Evolutionary conservation across 1,140 invertebrate species (phyloP).

Genomic region (Drosophila ficusphila): DNA sequence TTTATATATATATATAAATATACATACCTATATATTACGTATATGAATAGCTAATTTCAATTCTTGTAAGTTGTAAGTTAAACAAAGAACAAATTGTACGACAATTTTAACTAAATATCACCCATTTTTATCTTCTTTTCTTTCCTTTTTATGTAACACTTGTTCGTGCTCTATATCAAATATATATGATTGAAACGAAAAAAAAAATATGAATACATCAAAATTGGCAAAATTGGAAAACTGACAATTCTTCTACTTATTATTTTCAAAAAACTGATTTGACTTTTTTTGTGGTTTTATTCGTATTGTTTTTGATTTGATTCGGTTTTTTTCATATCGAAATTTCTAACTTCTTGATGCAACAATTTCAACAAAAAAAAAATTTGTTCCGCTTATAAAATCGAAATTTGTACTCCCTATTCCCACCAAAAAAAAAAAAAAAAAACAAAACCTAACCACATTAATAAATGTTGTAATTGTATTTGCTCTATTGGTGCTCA

Average conservation of each 20-base stretch:
- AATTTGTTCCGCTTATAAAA: constrained; percentile 48
- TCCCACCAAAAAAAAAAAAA: constrained; percentile 22
- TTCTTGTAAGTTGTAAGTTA: constrained; percentile 77
- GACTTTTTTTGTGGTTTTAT: constrained; percentile 42
- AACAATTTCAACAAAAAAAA: constrained; percentile 45
- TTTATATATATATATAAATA: constrained; percentile 25
- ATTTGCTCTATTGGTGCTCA: constrained; percentile 77
- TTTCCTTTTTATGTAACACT: constrained; percentile 83
- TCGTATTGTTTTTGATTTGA: constrained; percentile 33
- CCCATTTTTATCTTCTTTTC: constrained; percentile 84
- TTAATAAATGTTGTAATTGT: constrained; percentile 80
- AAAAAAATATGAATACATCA: constrained; percentile 57
- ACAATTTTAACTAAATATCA: constrained; percentile 83
- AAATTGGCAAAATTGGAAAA: constrained; percentile 82
- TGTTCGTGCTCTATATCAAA: constrained; percentile 82
- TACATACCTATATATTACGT: constrained; percentile 35
- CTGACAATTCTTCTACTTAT: constrained; percentile 70
- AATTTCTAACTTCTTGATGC: constrained; percentile 50
- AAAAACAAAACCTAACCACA: constrained; percentile 45
- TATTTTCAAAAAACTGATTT: constrained; percentile 46
- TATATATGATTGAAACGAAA: constrained; percentile 64
- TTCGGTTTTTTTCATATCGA: constrained; percentile 28
- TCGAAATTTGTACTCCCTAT: constrained; percentile 46
- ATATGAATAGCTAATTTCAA: constrained; percentile 66
- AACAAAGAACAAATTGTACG: constrained; percentile 59